A percentile compares a stretch with the other conserved stretches of the same genome.
Evolutionary conservation across 35 echinoderm and acorn worm species (phyloP).

Genomic region (Apostichopus californicus): DNA sequence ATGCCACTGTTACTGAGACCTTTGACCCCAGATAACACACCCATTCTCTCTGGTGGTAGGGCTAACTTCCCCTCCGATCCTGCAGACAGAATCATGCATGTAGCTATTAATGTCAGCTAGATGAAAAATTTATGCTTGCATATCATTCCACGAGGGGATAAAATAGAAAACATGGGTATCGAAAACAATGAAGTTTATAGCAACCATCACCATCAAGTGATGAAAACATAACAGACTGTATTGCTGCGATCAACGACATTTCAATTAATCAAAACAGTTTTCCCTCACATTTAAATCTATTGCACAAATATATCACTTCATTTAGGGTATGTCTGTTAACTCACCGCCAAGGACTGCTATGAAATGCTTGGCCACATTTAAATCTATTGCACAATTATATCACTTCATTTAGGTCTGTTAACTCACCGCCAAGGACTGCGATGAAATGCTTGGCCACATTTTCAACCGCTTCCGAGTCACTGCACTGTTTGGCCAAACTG

Average conservation of each 20-base stretch:
- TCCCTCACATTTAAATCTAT: not conserved
- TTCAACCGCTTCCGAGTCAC: slow-evolving; percentile 85
- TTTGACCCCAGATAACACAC: slow-evolving; percentile 76
- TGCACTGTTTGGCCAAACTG: slow-evolving; percentile 84
- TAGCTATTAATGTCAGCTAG: no score
- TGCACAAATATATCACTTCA: not conserved
- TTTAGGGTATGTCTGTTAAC: not conserved
- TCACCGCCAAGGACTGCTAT: slow-evolving; percentile 85
- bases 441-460: slow-evolving; percentile 79
- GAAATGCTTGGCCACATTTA: slow-evolving; percentile 71
- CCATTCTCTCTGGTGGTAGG: slow-evolving; percentile 68
- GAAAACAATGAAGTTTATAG: no score
- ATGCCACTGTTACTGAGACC: slow-evolving; percentile 84
- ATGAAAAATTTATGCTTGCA: no score
- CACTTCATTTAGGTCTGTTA: not conserved
- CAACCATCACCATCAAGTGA: no score
- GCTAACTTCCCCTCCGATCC: slow-evolving; percentile 96
- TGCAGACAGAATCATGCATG: not conserved
- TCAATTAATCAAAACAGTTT: no score
- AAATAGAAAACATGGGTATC: no score
- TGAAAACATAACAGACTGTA: no score
- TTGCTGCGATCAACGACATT: no score
- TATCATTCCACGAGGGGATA: no score
- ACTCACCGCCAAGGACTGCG: slow-evolving; percentile 78
- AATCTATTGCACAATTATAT: no score